phyloP scores from a whole-genome alignment of 2,797 vertebrate species.

The Psittacula derbiana region DNA sequence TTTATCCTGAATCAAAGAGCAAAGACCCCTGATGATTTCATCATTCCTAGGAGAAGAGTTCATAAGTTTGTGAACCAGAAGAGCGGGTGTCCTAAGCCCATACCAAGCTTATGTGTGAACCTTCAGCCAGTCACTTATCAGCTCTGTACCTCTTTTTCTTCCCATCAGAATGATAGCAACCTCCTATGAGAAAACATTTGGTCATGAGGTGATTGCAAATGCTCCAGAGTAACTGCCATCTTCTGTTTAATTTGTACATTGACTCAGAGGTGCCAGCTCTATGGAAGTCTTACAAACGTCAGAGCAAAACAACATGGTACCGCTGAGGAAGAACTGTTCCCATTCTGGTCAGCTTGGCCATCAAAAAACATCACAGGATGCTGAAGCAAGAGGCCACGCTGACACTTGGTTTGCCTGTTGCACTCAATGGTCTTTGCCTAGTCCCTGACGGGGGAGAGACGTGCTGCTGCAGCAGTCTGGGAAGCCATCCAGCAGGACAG shows the following conservation, averaged over 20 bases:
- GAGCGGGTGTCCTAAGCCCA: background rate
- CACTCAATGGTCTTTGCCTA: background rate
- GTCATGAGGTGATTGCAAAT: background rate
- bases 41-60: background rate
- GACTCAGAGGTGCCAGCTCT: background rate
- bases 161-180: background rate
- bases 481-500: constrained; percentile 19
- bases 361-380: background rate
- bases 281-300: background rate
- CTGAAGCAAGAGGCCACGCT: background rate
- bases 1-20: background rate
- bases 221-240: background rate
- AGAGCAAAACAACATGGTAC: background rate
- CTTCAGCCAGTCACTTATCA: background rate
- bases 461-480: background rate
- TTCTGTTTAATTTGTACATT: background rate
- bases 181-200: background rate
- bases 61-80: background rate
- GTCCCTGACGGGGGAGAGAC: background rate
- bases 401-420: background rate
- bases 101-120: background rate
- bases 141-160: background rate
- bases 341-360: background rate
- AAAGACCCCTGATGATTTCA: background rate
- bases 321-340: background rate